Base-by-base conservation (phyloP, 2,797 vertebrate species). In the Channallabes apus region DNA sequence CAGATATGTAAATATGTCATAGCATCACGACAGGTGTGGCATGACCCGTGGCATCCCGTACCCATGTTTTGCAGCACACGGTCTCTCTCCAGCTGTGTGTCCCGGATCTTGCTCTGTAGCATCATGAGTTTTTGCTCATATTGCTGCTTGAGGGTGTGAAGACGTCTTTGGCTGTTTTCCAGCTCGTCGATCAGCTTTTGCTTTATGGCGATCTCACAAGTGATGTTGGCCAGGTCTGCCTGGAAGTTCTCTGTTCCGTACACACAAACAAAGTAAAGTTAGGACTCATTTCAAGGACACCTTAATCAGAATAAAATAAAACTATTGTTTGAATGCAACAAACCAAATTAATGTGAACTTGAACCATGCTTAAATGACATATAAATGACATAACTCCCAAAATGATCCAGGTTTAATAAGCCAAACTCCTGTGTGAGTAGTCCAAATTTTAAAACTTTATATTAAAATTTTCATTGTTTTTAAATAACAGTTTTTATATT, bases 151-250 rank as follows among this genome's bases (percentile, higher is more conserved):
- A 99, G 95, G 0, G 97, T 98, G 90, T 99, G 98, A 67, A 99
- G 91, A 22, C 98, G 95, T 84, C 96, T 92, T 92, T 99, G 98
- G 92, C 98, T 99, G 92, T 99, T 99, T 92, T 99, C 98, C 73
- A 99, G 93, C 89, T 99, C 98, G 80, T 99, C 98, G 35, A 99
- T 99, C 88, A 99, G 94, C 90, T 99, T 99, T 92, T 99, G 98
- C 92, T 99, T 99, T 92, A 99, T 99, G 88, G 97, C 98, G 90
- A 99, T 99, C 87, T 99, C 97, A 91, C 98, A 99, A 29, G 98
- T 99, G 89, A 97, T 92, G 89, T 98, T 99, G 89, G 94, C 94
- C 91, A 95, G 90, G 89, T 96, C 96, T 27, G 95, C 95, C 87
- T 97, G 96, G 87, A 95, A 96, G 90, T 96, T 95, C 84, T 95